These are phyloP conservation scores for Struthidea cinerea DNA, from an alignment of 2,113 vertebrate species.

Conservation along the genomic window DNA sequence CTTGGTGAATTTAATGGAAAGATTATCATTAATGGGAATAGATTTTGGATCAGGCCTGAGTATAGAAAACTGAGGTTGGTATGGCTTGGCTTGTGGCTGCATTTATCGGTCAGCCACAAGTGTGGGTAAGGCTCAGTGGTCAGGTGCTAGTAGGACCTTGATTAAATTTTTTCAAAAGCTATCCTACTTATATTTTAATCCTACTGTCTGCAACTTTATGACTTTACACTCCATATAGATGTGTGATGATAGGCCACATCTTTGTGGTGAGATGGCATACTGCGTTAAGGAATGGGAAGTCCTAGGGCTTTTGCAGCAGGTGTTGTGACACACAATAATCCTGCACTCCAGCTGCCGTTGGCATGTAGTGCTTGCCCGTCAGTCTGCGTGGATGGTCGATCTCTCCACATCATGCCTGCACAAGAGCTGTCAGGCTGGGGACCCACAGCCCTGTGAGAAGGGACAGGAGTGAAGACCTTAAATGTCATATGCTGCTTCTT, in stretches of 20 bases:
- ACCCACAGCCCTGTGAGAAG: not conserved
- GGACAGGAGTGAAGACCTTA: not conserved
- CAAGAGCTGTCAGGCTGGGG: not conserved
- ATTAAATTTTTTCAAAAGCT: not conserved
- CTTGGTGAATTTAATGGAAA: not conserved
- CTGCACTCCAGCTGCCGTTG: not conserved
- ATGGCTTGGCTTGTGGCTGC: not conserved
- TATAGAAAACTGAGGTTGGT: not conserved
- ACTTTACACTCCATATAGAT: not conserved
- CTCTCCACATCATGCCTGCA: not conserved
- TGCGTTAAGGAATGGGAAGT: not conserved
- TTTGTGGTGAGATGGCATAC: not conserved
- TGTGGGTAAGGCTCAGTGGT: not conserved
- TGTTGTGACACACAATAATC: not conserved
- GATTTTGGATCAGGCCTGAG: not conserved
- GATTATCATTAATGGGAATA: not conserved
- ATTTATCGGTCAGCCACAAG: not conserved
- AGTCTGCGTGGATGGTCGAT: rapidly evolving
- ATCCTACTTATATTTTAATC: not conserved
- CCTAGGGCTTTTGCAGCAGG: not conserved
- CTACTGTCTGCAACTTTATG: not conserved
- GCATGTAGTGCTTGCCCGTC: rapidly evolving
- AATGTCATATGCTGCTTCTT: not conserved
- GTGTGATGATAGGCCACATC: not conserved
- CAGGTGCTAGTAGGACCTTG: not conserved